Conservation (phyloP, 2,797 vertebrate species). For the Allobates femoralis region DNA sequence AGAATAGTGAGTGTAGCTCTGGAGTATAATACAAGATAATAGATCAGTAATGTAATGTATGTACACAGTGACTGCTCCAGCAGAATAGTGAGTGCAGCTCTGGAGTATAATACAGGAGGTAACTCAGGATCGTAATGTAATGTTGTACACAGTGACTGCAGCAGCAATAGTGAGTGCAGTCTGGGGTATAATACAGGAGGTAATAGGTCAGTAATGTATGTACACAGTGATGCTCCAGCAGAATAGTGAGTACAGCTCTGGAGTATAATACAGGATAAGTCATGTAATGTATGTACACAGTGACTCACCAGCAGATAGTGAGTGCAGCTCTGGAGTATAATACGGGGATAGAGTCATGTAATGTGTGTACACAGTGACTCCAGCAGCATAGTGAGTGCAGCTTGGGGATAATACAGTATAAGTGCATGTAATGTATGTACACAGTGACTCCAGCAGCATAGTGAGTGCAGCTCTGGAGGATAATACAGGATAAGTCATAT, state of each 20-base stretch:
- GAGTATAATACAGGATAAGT: too few relatives aligned
- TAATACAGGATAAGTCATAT: too few relatives aligned
- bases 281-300: background rate
- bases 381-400: too few relatives aligned
- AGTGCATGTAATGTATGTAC: too few relatives aligned
- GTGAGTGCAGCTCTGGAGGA: too few relatives aligned
- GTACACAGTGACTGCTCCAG: background rate
- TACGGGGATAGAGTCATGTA: background rate
- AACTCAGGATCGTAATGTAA: background rate
- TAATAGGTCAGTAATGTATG: background rate
- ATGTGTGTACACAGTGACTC: background rate
- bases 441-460: too few relatives aligned
- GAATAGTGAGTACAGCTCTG: too few relatives aligned
- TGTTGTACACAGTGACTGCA: background rate
- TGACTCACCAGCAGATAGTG: background rate
- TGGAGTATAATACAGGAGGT: background rate
- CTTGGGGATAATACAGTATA: too few relatives aligned
- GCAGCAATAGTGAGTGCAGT: too few relatives aligned
- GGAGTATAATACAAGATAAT: constrained; percentile 1
- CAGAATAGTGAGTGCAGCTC: constrained; percentile 3
- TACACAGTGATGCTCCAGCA: background rate
- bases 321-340: background rate
- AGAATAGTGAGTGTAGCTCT: constrained; percentile 4
- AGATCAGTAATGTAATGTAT: background rate
- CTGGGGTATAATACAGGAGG: too few relatives aligned